Percentiles rank a stretch among this genome's conserved stretches.
Conservation (phyloP, 2,797 vertebrate species). For the Dromococcyx pavoninus region DNA sequence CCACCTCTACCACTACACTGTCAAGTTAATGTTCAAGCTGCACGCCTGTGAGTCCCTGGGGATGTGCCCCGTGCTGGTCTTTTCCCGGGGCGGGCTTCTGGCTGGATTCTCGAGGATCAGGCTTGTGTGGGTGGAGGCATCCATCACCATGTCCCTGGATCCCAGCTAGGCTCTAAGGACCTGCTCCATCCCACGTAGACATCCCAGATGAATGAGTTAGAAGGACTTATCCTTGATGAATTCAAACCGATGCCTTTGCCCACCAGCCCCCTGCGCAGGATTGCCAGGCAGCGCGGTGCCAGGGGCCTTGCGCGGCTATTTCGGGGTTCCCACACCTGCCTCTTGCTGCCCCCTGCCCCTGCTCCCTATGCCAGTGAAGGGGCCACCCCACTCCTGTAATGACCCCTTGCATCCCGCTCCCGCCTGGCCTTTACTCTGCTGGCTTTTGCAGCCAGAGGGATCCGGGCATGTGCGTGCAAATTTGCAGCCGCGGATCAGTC, state of each 20-base stretch:
- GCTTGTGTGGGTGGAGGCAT: neutral
- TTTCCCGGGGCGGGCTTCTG: neutral
- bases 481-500: neutral
- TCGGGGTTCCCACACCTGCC: neutral
- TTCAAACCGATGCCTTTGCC: neutral
- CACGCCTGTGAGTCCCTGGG: conserved; percentile 87
- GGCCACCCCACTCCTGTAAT: neutral
- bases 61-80: fast-evolving
- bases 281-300: fast-evolving
- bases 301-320: fast-evolving
- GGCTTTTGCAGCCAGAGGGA: neutral
- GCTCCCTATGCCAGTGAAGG: neutral
- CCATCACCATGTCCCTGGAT: fast-evolving
- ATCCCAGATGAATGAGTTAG: neutral
- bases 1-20: conserved; percentile 95
- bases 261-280: neutral
- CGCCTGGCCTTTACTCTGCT: neutral
- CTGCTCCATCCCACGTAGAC: neutral
- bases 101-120: neutral
- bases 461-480: fast-evolving
- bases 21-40: conserved; percentile 95
- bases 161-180: neutral
- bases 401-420: neutral
- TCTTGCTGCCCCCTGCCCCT: fast-evolving
- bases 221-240: neutral